These are phyloP conservation scores for Lampropteryx suffumata DNA, from an alignment of 2,888 invertebrate species.

Conservation along the genomic window DNA sequence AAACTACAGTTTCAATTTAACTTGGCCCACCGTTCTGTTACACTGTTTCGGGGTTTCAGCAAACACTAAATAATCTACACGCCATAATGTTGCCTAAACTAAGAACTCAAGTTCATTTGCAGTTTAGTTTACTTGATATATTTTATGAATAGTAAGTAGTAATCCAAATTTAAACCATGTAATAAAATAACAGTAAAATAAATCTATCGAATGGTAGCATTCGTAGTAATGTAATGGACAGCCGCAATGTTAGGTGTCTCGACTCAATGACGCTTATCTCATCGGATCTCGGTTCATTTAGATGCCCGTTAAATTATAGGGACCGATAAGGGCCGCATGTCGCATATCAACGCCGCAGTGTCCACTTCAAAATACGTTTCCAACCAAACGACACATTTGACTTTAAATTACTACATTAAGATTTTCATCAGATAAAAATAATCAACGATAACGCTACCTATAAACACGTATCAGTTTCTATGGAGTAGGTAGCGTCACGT, in stretches of 20 bases:
- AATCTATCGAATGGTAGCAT: constrained; percentile 60
- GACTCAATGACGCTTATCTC: constrained; percentile 74
- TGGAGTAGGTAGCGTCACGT: constrained; percentile 30
- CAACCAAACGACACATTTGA: constrained; percentile 60
- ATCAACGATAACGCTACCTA: constrained; percentile 53
- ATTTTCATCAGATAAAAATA: constrained; percentile 60
- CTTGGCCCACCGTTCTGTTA: constrained; percentile 55
- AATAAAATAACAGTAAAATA: constrained; percentile 58
- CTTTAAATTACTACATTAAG: constrained; percentile 69
- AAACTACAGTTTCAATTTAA: constrained; percentile 65
- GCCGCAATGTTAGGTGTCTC: constrained; percentile 63
- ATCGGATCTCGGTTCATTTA: constrained; percentile 78
- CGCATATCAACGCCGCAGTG: constrained; percentile 64
- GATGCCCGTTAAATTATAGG: constrained; percentile 77
- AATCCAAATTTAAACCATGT: constrained; percentile 38
- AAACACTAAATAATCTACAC: constrained; percentile 63
- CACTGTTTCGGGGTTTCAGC: constrained; percentile 48
- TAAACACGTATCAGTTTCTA: constrained; percentile 32
- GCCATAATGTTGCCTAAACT: not conserved
- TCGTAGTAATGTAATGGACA: constrained; percentile 70
- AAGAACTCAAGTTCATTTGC: constrained; percentile 3
- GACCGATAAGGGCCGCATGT: constrained; percentile 69
- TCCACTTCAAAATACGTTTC: constrained; percentile 57
- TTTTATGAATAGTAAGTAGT: constrained; percentile 26
- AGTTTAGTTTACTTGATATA: not conserved